Base-by-base conservation (phyloP, 2,888 invertebrate genomes). In the Brachypalpus laphriformis region DNA sequence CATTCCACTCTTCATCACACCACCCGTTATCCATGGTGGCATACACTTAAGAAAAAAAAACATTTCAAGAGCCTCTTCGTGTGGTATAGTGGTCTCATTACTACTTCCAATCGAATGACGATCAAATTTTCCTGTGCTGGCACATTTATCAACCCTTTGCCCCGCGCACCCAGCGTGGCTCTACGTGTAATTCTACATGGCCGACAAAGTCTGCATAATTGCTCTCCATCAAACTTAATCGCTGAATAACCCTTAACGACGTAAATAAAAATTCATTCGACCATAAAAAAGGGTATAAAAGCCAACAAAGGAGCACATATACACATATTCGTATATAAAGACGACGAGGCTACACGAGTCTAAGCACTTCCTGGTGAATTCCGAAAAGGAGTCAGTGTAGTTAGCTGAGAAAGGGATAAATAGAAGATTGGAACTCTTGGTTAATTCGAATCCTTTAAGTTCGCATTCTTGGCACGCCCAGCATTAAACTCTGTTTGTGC, bases 281-380 rank as follows among this genome's bases (percentile, higher is more conserved):
- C 81, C 70, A 81, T 81, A 75, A 81, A 81, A 81, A 81, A 68
- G 81, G 81, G 63, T 68, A 81, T 81, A 81, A 81, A 81, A 81
- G 75, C 68, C 68, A 75, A 81, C 74, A 74, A 75, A 54, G 56
- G 56, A 54, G 8, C 63, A 65, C 45, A 56, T 40, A 22, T 11
- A 34, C 14, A 45, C 31, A 59, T 3, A 14, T 6, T 4, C 4
- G 8, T 25, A 20, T 2, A 61, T n/a, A 34, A 20, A 14, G 28
- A 11, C 14, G 16, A 28, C 18, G 18, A 11, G 20, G 66, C 9
- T 25, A 54, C 54, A 40, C 40, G 40, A 40, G 40, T 14, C 40
- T 40, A 40, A 40, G 40, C 20, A 34, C 40, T 34, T 56, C 25
- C 34, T 54, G 63, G 47, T 47, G 42, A 22, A 51, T 22, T 49